Conservation (phyloP, 30 jellyfish, hydroid and myxozoan genomes). For the Aurelia sp. region DNA sequence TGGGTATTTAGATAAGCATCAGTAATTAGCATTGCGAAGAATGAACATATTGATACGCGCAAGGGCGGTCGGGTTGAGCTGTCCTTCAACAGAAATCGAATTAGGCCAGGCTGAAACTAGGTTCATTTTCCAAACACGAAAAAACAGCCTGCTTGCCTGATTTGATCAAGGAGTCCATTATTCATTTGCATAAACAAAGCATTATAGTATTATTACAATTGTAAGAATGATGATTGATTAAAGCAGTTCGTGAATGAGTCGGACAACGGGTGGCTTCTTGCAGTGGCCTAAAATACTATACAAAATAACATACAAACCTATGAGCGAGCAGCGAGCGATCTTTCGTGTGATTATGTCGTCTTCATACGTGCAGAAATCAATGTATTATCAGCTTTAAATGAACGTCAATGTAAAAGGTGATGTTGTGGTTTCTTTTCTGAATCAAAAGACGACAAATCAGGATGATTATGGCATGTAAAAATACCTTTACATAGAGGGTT, state of each 20-base stretch:
- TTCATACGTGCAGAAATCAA: neutral
- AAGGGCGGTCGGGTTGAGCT: no score
- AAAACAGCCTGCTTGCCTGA: neutral
- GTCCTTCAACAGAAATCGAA: no score
- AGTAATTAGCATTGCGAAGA: no score
- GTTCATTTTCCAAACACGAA: neutral
- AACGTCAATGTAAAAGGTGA: neutral
- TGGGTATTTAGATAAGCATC: no score
- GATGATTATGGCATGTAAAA: no score
- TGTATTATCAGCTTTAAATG: neutral
- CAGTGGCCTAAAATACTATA: neutral
- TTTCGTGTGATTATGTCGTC: neutral
- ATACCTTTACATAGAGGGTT: no score
- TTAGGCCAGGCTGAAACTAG: neutral
- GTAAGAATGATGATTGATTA: neutral
- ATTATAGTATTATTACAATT: neutral
- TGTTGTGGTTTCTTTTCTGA: neutral
- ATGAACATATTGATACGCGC: no score
- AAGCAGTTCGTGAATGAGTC: neutral
- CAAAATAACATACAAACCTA: neutral
- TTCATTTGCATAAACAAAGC: neutral
- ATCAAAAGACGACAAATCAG: no score
- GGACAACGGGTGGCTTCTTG: no score
- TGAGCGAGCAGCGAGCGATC: conserved; percentile 1
- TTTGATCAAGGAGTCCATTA: neutral